Conservation (phyloP, 2,888 invertebrate genomes). For the Pelosia muscerda region DNA sequence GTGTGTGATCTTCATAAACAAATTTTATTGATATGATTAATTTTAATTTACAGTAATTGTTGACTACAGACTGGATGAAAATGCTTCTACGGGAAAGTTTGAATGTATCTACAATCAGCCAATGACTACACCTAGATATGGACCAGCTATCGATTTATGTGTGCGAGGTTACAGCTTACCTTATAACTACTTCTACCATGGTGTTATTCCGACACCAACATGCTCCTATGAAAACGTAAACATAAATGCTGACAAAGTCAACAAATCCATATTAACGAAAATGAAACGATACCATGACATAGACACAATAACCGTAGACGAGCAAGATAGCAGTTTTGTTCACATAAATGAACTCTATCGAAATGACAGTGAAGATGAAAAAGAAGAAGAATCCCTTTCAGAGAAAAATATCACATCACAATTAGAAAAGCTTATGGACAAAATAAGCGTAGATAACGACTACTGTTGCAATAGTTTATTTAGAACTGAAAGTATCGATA, state of each 20-base stretch:
- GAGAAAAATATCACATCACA: slow-evolving; percentile 58
- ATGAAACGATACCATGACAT: slow-evolving; percentile 61
- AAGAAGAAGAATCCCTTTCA: slow-evolving; percentile 40
- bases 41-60: slow-evolving; percentile 79
- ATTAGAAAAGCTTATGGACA: slow-evolving; percentile 60
- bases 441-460: slow-evolving; percentile 51
- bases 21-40: background rate
- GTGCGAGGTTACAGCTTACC: slow-evolving; percentile 68
- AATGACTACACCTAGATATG: slow-evolving; percentile 66
- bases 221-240: slow-evolving; percentile 41
- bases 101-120: slow-evolving; percentile 84
- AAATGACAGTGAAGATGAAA: slow-evolving; percentile 20
- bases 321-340: slow-evolving; percentile 52
- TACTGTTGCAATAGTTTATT: slow-evolving; percentile 20
- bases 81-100: slow-evolving; percentile 86
- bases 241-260: slow-evolving; percentile 57
- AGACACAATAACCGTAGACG: slow-evolving; percentile 61
- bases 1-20: background rate
- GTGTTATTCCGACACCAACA: slow-evolving; percentile 61
- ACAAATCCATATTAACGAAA: slow-evolving; percentile 62
- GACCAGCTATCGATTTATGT: slow-evolving; percentile 61
- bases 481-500: slow-evolving; percentile 41
- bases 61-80: slow-evolving; percentile 74
- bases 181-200: slow-evolving; percentile 73
- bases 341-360: slow-evolving; percentile 19